Evolutionary conservation across 2,888 invertebrate species (phyloP).

Genomic region (Platycheirus rosarum): DNA sequence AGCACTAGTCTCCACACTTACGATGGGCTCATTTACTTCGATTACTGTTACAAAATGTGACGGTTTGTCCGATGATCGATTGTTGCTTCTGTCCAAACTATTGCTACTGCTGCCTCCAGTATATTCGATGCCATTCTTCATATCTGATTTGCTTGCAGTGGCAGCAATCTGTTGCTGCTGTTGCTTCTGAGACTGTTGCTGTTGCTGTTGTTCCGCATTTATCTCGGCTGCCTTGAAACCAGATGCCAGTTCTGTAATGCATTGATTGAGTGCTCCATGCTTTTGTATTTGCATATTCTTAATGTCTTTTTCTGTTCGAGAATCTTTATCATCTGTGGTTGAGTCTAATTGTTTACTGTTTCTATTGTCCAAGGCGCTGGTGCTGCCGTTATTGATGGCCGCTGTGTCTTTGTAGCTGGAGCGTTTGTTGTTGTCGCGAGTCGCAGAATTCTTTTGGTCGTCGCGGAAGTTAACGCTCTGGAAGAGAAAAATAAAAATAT

Average conservation of each 20-base stretch:
- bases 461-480: conserved; percentile 65
- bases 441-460: conserved; percentile 49
- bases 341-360: conserved; percentile 75
- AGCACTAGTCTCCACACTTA: conserved; percentile 68
- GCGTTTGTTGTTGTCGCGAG: conserved; percentile 74
- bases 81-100: conserved; percentile 65
- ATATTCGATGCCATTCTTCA: conserved; percentile 64
- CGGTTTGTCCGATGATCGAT: conserved; percentile 73
- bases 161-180: conserved; percentile 47
- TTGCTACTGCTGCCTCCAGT: conserved; percentile 78
- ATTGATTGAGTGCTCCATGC: conserved; percentile 84
- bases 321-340: conserved; percentile 79
- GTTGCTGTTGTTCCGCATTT: conserved; percentile 81
- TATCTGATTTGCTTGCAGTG: conserved; percentile 68
- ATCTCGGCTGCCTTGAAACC: conserved; percentile 84
- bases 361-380: conserved; percentile 54
- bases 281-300: conserved; percentile 78
- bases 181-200: conserved; percentile 69
- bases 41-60: conserved; percentile 92
- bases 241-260: conserved; percentile 88
- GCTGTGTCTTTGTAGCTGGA: conserved; percentile 62
- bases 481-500: conserved; percentile 42
- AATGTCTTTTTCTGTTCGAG: conserved; percentile 80
- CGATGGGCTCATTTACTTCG: conserved; percentile 90
- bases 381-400: conserved; percentile 62